Base-by-base conservation (phyloP, 1,140 invertebrate genomes). In the Magallana ariakensis region DNA sequence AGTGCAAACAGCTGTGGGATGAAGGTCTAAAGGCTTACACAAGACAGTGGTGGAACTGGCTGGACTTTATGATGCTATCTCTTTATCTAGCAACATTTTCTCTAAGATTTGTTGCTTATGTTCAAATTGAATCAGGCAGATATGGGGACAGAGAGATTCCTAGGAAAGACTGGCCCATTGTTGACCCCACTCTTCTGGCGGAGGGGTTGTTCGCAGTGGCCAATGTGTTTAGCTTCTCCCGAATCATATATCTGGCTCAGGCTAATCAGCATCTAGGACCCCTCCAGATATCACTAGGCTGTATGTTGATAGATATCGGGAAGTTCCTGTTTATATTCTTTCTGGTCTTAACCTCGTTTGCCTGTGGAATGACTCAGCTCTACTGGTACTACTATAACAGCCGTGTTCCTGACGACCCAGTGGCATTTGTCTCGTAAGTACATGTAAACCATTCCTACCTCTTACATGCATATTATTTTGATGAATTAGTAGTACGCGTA, bases 21-120 rank as follows among this genome's bases (percentile, higher is more conserved):
- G 97, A 97, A 87, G 98, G 98, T 0, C 92, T 99, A n/a, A 93
- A 97, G 55, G 97, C 98, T 70, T 99, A 99, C 92, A 95, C 98
- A 55, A 96, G 96, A 80, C 98, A 99, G 95, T 96, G 99, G 86
- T 99, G 98, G 98, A 99, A 99, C 93, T 98, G 99, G 90, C 97
- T 99, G 6, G 98, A 99, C 94, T 99, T 99, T 92, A 97, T 99
- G 90, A 98, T 95, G 95, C 93, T 95, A 15, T 95, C 94, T 16
- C 93, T 95, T 10, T 95, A 95, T 90, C 91, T 95, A 19, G 94
- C 94, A 85, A 95, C 95, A 16, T 94, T 95, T 85, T 94, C 95
- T 7, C 91, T 95, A 1, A 89, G 95, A 26, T 89, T 93, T 15
- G 93, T 93, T 1, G 93, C 93, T 2, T 95, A 92, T 82, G 84